Conservation (phyloP, 2,888 invertebrate species). For the Drosophila sordidapex region DNA sequence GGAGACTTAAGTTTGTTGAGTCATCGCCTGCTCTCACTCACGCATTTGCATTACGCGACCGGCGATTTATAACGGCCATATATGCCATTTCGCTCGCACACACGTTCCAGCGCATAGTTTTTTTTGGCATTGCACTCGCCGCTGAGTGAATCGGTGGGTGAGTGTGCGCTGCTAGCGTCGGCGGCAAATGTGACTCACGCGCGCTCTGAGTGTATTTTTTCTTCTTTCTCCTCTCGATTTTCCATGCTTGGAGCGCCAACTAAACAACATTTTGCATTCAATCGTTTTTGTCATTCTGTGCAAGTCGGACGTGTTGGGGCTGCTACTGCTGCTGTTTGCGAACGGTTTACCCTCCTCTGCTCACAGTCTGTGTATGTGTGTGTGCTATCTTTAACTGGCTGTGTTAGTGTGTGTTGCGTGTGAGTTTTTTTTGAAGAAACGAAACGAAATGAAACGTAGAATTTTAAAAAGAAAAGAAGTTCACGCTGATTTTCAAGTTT, state of each 20-base stretch:
- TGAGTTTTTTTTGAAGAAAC: slow-evolving; percentile 48
- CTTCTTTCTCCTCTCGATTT: slow-evolving; percentile 40
- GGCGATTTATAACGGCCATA: slow-evolving; percentile 73
- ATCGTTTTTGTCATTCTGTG: slow-evolving; percentile 68
- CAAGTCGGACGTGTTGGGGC: slow-evolving; percentile 73
- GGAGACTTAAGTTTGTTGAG: slow-evolving; percentile 66
- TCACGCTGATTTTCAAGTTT: slow-evolving; percentile 45
- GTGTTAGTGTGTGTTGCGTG: slow-evolving; percentile 68
- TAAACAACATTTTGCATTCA: slow-evolving; percentile 63
- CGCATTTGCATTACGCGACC: slow-evolving; percentile 73
- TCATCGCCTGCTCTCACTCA: slow-evolving; percentile 77
- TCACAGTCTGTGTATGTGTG: slow-evolving; percentile 47
- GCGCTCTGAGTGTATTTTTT: slow-evolving; percentile 53
- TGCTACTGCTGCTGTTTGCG: slow-evolving; percentile 35
- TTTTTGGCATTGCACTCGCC: slow-evolving; percentile 64
- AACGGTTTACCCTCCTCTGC: slow-evolving; percentile 57
- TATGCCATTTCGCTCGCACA: slow-evolving; percentile 65
- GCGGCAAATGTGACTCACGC: slow-evolving; percentile 61
- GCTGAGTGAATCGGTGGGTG: slow-evolving; percentile 41
- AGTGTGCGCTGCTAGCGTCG: slow-evolving; percentile 38
- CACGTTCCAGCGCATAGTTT: slow-evolving; percentile 54
- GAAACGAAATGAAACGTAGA: slow-evolving; percentile 26
- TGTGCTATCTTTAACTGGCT: slow-evolving; percentile 57
- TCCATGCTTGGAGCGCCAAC: slow-evolving; percentile 52
- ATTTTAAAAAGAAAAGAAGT: slow-evolving; percentile 48